Percentiles rank a stretch among this genome's conserved stretches.
Conservation (phyloP, 2,113 vertebrate species). For the Carassius gibelio region DNA sequence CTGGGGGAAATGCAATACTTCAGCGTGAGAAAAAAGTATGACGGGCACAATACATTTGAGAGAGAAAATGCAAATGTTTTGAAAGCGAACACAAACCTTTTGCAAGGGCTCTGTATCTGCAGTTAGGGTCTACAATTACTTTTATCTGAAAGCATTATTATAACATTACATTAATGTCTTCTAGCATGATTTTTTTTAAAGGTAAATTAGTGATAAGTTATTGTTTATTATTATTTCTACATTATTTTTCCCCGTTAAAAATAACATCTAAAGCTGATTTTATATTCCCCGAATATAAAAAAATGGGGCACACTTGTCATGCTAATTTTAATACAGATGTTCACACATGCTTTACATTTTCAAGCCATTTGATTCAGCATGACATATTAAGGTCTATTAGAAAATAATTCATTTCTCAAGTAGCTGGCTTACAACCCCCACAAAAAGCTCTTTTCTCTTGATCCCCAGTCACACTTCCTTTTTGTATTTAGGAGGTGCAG, state of each 20-base stretch:
- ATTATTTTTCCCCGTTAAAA: background rate
- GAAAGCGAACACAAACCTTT: background rate
- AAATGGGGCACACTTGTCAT: background rate
- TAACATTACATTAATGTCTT: background rate
- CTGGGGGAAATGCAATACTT: background rate
- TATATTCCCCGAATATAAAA: background rate
- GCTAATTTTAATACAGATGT: background rate
- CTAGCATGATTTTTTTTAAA: background rate
- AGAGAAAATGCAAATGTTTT: background rate
- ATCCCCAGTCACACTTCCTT: constrained; percentile 47
- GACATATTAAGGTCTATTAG: constrained; percentile 27
- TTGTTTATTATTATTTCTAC: background rate
- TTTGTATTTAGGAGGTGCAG: constrained; percentile 34
- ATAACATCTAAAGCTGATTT: background rate
- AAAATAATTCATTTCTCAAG: constrained; percentile 9
- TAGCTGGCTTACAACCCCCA: background rate
- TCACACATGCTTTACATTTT: background rate
- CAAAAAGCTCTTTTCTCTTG: constrained; percentile 38
- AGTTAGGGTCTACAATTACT: background rate
- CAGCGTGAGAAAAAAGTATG: background rate
- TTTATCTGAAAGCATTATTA: background rate
- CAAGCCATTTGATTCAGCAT: constrained; percentile 3
- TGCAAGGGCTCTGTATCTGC: background rate
- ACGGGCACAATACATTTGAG: too few relatives aligned
- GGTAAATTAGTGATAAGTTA: background rate